Evolutionary conservation across 2,113 vertebrate species (phyloP).

Genomic region (Cebidichthys violaceus): DNA sequence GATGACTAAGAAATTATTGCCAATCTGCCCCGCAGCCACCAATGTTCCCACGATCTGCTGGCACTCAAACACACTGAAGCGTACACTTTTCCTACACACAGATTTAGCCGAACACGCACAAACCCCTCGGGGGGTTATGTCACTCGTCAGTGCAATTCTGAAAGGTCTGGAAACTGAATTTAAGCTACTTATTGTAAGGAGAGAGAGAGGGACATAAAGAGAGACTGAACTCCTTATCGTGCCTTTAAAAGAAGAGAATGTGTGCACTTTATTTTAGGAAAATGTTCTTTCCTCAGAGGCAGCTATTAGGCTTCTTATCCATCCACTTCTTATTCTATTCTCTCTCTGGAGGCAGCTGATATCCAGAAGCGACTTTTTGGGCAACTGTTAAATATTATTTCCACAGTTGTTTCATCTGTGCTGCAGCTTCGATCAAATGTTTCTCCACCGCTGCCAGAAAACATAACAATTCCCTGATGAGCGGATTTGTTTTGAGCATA

Average conservation of each 20-base stretch:
- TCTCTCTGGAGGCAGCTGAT: constrained; percentile 13
- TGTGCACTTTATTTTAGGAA: constrained; percentile 12
- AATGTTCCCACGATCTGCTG: constrained; percentile 65
- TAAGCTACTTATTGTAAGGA: constrained; percentile 48
- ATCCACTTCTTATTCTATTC: constrained; percentile 7
- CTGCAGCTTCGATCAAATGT: neutral
- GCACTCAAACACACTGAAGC: constrained; percentile 17
- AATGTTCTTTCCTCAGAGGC: neutral
- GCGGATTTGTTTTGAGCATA: constrained; percentile 2
- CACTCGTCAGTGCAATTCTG: constrained; percentile 41
- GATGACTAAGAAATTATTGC: constrained; percentile 67
- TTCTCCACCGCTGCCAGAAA: neutral
- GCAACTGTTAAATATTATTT: neutral
- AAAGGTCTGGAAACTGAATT: constrained; percentile 52
- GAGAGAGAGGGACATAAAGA: neutral
- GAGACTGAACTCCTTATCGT: constrained; percentile 4
- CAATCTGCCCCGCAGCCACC: constrained; percentile 62
- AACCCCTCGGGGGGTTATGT: constrained; percentile 29
- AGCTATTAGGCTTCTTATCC: constrained; percentile 9
- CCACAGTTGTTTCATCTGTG: neutral
- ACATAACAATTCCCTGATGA: neutral
- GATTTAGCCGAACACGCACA: constrained; percentile 25
- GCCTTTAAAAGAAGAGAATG: constrained; percentile 20
- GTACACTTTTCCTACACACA: constrained; percentile 31
- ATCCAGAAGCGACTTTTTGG: neutral